Percentiles rank a stretch among this genome's conserved stretches.
These are phyloP conservation scores for Drosophila sechellia DNA, from an alignment of 1,140 invertebrate species.

Conservation along the genomic window DNA sequence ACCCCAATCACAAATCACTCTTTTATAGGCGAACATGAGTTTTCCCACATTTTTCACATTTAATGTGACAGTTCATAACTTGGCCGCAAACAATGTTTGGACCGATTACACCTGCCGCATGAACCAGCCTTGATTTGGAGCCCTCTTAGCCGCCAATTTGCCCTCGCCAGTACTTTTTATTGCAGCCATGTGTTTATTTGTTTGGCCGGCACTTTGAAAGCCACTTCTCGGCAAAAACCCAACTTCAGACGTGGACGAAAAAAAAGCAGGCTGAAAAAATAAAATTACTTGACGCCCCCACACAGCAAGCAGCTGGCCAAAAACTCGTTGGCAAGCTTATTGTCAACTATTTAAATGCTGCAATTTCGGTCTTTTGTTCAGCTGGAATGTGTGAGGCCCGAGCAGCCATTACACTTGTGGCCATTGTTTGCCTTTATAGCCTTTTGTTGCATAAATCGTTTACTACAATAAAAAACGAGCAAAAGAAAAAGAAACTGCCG, in stretches of 20 bases:
- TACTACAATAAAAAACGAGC: constrained; percentile 30
- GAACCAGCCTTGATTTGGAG: constrained; percentile 8
- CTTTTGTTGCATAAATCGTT: constrained; percentile 68
- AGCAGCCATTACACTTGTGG: constrained; percentile 67
- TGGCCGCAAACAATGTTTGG: constrained; percentile 36
- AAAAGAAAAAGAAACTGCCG: constrained; percentile 36
- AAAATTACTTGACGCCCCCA: constrained; percentile 16
- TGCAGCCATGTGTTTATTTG: constrained; percentile 40
- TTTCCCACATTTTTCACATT: constrained; percentile 42
- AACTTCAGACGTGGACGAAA: constrained; percentile 21
- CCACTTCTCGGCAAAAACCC: constrained; percentile 27
- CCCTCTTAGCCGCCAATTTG: constrained; percentile 39
- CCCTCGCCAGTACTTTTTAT: constrained; percentile 29
- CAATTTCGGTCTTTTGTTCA: constrained; percentile 68
- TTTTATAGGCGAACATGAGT: not conserved
- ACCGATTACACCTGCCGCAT: constrained; percentile 37
- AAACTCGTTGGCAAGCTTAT: constrained; percentile 55
- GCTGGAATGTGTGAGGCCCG: constrained; percentile 56
- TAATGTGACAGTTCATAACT: constrained; percentile 38
- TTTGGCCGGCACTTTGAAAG: constrained; percentile 42
- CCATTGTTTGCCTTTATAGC: constrained; percentile 69
- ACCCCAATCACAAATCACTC: not conserved
- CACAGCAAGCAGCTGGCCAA: constrained; percentile 37
- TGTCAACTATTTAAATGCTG: constrained; percentile 77
- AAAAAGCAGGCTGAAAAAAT: constrained; percentile 3